A percentile compares a stretch with the other conserved stretches of the same genome.
Conservation (phyloP, 2,113 vertebrate genomes). For the Progne subis region DNA sequence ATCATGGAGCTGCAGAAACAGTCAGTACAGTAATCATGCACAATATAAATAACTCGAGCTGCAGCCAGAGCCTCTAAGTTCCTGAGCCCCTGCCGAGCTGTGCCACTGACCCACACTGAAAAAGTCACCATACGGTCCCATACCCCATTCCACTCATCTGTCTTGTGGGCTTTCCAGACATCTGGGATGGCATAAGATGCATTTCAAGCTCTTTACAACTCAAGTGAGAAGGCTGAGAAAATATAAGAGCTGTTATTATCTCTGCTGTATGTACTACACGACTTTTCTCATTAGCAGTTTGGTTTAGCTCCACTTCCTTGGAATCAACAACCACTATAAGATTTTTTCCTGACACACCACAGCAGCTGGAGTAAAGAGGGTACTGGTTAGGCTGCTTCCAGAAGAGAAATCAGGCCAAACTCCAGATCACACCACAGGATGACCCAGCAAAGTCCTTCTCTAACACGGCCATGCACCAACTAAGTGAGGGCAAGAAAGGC, state of each 20-base stretch:
- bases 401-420: not conserved
- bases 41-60: rapidly evolving
- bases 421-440: not conserved
- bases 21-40: not conserved
- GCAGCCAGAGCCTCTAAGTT: not conserved
- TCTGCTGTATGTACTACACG: not conserved
- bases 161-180: not conserved
- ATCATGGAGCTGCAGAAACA: not conserved
- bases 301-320: not conserved
- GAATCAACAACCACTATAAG: not conserved
- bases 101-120: not conserved
- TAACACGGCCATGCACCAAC: not conserved
- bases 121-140: not conserved
- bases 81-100: not conserved
- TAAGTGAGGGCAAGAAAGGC: not conserved
- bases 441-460: not conserved
- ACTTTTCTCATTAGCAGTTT: not conserved
- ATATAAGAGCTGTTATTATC: not conserved
- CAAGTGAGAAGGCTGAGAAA: not conserved
- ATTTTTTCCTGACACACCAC: not conserved
- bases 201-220: not conserved
- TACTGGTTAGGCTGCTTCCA: not conserved
- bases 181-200: not conserved
- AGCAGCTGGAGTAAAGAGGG: not conserved
- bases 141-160: not conserved